Percentiles rank a stretch among this genome's conserved stretches.
These are phyloP conservation scores for Aptenodytes patagonicus DNA, from an alignment of 2,113 vertebrate genomes.

Conservation along the genomic window DNA sequence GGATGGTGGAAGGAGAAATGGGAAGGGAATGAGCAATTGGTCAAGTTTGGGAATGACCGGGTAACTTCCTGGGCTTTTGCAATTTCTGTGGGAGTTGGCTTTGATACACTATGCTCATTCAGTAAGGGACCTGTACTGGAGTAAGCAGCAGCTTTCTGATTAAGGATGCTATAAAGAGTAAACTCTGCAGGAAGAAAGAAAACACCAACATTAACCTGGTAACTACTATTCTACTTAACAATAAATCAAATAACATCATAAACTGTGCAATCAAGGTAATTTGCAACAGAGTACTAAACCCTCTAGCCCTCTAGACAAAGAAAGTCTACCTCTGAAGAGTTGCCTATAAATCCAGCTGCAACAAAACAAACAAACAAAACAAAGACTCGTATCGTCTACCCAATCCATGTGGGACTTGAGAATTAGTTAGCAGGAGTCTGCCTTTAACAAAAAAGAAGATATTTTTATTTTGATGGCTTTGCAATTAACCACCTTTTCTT, in stretches of 20 bases:
- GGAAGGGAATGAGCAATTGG: background rate
- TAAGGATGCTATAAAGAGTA: background rate
- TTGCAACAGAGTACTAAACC: background rate
- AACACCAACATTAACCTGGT: background rate
- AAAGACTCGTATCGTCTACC: background rate
- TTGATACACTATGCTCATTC: background rate
- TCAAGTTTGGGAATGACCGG: background rate
- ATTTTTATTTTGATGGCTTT: background rate
- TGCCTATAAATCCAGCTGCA: background rate
- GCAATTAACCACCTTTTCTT: background rate
- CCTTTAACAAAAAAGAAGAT: background rate
- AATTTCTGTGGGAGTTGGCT: background rate
- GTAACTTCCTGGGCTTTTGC: background rate
- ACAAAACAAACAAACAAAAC: background rate
- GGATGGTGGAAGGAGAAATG: background rate
- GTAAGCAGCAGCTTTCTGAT: background rate
- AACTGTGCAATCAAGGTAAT: background rate
- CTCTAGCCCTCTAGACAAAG: background rate
- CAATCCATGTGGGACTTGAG: background rate
- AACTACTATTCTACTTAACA: background rate
- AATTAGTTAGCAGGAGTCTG: background rate
- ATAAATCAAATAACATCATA: background rate
- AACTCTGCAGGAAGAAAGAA: background rate
- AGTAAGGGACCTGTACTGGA: background rate
- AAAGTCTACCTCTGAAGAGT: background rate